Evolutionary conservation across 2,797 vertebrate genomes (phyloP), one percentile per base, ranked within the genome.

Genomic region (Cuniculus paca): DNA sequence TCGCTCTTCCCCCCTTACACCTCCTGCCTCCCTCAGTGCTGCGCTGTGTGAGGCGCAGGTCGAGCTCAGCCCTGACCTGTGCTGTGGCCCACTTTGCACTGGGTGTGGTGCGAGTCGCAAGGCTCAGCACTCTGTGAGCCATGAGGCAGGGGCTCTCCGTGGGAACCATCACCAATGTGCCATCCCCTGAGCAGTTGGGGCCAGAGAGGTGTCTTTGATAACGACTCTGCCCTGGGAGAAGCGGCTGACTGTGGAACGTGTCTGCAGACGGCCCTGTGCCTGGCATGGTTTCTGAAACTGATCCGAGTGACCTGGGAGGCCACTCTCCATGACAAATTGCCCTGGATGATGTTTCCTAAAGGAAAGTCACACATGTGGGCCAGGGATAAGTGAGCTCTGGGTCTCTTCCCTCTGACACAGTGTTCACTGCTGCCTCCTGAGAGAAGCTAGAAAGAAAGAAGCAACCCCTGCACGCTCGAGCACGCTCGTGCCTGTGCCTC

Each of bases 371-470:
- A 61, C 12, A 72, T 20, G 9, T 34, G 93, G 80, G 88, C 36
- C 16, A 68, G 34, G 84, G 34, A 75, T 45, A 56, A 91, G 36
- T 48, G 5, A 96, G 81, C 89, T 93, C 95, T 68, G 54, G 63
- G 90, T 61, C 50, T 96, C 70, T 88, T 88, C 74, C 95, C 60
- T 82, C 81, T 84, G 94, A 85, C 20, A 91, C 84, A 63, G 89
- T 77, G 91, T 70, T 19, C n/a, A 17, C 42, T 84, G 93, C 65
- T 81, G 94, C 50, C 74, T 96, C 91, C 87, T 90, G 2, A 94
- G 34, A 80, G 20, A 28, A 20, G 58, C 17, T 96, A 80, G 96
- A 95, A 97, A 96, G 81, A 93, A 96, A 97, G 61, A 48, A 61
- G 60, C 4, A 24, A 36, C n/a, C 31, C 39, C 50, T n/a, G 65